Evolutionary conservation across 1,140 invertebrate species (phyloP), one percentile per base, ranked within the genome.

Genomic region (Lutraria rhynchaena): DNA sequence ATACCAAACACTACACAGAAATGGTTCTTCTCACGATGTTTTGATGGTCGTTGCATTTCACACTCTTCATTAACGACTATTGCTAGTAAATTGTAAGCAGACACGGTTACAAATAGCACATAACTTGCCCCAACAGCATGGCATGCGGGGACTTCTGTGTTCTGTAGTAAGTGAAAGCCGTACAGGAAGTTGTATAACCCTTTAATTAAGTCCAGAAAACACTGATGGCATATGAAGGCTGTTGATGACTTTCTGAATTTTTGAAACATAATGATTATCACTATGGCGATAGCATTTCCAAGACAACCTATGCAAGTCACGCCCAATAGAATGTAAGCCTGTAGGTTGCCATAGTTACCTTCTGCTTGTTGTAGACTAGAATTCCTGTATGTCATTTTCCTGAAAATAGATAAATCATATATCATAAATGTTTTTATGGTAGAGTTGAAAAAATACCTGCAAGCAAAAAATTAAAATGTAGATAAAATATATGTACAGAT

Each of bases 121-220:
- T 98, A 98, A 11, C 96, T 96, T 19, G 96, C 97, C 90, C 98
- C 97, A 13, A 98, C 95, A n/a, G 97, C 92, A 19, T 96, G 96
- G 90, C 97, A 98, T 89, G 96, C 96, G 89, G 95, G 95, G 33
- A 97, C 96, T 0, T 96, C 95, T 87, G 96, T 95, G 91, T 96
- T 96, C 81, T 95, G 94, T 81, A 97, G 94, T 81, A 98, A 96
- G 81, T 96, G 96, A 49, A 96, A 96, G 13, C 83, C 87, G 69
- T 87, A 90, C 0, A 89, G 83, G 13, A 90, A 71, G 60, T 88
- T 89, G 60, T 88, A 88, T 11, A 75, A 53, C 0, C 89, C 86
- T 46, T 90, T 90, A 27, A 90, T 77, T 1, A 86, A 61, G 70
- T 91, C 90, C 17, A 91, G 73, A 1, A 90, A 69, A 78, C 88